Base-by-base conservation (phyloP, 1,140 invertebrate genomes). In the Panagrolaimus sp. region DNA sequence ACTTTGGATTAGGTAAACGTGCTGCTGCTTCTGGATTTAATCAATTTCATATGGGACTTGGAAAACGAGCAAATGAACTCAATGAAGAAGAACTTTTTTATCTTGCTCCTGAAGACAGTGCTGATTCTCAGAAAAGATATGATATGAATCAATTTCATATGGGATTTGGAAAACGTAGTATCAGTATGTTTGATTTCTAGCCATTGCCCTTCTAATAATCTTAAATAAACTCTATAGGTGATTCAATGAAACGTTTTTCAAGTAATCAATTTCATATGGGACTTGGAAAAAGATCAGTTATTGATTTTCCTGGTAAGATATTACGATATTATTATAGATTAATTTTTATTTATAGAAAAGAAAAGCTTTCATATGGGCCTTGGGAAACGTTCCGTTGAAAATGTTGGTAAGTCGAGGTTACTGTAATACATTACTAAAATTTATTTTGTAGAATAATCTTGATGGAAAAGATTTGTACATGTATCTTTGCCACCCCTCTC, bases 331-430 rank as follows among this genome's bases (percentile, higher is more conserved):
- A 20, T 4, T 57, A 16, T 57, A 57, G 11, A 20, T 57, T 20
- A 25, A 27, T 25, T 57, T 57, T 57, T 57, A 27, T 57, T 57
- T 23, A 48, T 48, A 23, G 20, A n/a, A 48, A 48, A 48, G 20
- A 48, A 48, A 48, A 48, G 47, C 5, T 23, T 23, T 14, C 20
- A 48, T n/a, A 25, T 51, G 16, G 48, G 25, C 25, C 48, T 20
- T 14, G 7, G 16, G 25, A 51, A 14, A 38, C 31, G 31, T 38
- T 38, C 31, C 31, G 7, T 38, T 38, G 31, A 38, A 38, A 38
- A 38, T 38, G 31, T 38, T 38, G 31, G 31, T 38, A 38, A 2
- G 31, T 38, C 31, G 31, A 38, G 31, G 31, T 38, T 4, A 38
- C 7, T 38, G 31, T 38, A 38, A 4, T 2, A 38, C 2, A 4